Evolutionary conservation across 2,113 vertebrate species (phyloP).

Genomic region (Mungos mungo): DNA sequence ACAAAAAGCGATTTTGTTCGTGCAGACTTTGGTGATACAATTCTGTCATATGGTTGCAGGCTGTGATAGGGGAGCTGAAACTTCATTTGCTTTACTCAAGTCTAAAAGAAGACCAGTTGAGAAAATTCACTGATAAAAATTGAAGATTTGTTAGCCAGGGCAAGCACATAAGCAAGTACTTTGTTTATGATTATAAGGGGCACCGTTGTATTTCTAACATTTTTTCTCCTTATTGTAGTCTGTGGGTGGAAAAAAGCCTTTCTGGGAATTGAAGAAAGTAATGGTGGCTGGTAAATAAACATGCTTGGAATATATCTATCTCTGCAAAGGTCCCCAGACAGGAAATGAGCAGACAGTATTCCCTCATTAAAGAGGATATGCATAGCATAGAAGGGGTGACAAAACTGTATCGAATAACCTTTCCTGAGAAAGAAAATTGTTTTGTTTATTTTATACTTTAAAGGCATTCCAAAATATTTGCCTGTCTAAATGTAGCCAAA

Average conservation of each 20-base stretch:
- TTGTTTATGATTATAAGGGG: background rate
- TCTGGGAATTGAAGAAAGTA: constrained; percentile 72
- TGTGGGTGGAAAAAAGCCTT: background rate
- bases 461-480: constrained; percentile 70
- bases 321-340: constrained; percentile 75
- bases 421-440: constrained; percentile 66
- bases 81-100: constrained; percentile 19
- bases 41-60: background rate
- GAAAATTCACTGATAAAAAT: constrained; percentile 6
- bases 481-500: constrained; percentile 56
- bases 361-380: constrained; percentile 76
- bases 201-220: constrained; percentile 23
- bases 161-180: background rate
- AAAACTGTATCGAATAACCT: constrained; percentile 68
- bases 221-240: constrained; percentile 57
- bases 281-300: constrained; percentile 83
- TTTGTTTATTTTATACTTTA: constrained; percentile 72
- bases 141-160: constrained; percentile 1
- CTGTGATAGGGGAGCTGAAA: background rate
- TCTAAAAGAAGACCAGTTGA: background rate
- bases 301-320: constrained; percentile 74
- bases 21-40: constrained; percentile 68
- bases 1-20: constrained; percentile 13
- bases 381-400: constrained; percentile 60
- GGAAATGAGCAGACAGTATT: constrained; percentile 76